Evolutionary conservation across 2,797 vertebrate genomes (phyloP).

Genomic region (Gymnothorax javanicus): DNA sequence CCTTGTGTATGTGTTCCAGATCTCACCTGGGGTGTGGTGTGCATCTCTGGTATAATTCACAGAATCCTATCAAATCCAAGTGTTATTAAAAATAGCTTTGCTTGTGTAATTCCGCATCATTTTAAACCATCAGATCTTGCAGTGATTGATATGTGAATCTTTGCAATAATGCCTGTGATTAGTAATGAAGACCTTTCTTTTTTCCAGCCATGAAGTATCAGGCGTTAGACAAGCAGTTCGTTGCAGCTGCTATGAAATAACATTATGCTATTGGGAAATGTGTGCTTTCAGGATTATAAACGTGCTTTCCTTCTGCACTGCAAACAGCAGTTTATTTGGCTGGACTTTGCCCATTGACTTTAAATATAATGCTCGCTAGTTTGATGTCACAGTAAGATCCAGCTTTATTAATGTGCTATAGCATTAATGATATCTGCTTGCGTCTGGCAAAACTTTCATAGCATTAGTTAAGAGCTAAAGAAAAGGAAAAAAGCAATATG

Average conservation of each 20-base stretch:
- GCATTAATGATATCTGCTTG: no score
- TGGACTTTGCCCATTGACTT: conserved; percentile 69
- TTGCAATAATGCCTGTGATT: conserved; percentile 71
- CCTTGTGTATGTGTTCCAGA: conserved; percentile 44
- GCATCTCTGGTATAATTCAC: conserved; percentile 74
- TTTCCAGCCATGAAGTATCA: conserved; percentile 1
- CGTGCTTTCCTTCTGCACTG: conserved; percentile 37
- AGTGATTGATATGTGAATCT: no score
- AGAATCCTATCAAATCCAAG: conserved; percentile 76
- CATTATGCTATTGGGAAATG: not conserved
- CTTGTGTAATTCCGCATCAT: conserved; percentile 70
- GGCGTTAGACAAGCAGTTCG: conserved; percentile 52
- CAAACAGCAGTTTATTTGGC: conserved; percentile 65
- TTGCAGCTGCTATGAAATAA: conserved; percentile 12
- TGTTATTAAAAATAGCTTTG: conserved; percentile 77
- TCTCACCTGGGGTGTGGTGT: conserved; percentile 68
- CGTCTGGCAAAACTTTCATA: no score
- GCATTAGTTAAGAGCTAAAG: no score
- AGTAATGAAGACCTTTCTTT: conserved; percentile 36
- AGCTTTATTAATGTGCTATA: no score
- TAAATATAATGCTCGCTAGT: conserved; percentile 72
- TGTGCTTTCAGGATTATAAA: conserved; percentile 12
- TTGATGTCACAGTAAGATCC: conserved; percentile 67
- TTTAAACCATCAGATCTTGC: conserved; percentile 74
- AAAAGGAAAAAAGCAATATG: no score